Conservation (phyloP, 2,113 vertebrate genomes). For the Odontesthes bonariensis region DNA sequence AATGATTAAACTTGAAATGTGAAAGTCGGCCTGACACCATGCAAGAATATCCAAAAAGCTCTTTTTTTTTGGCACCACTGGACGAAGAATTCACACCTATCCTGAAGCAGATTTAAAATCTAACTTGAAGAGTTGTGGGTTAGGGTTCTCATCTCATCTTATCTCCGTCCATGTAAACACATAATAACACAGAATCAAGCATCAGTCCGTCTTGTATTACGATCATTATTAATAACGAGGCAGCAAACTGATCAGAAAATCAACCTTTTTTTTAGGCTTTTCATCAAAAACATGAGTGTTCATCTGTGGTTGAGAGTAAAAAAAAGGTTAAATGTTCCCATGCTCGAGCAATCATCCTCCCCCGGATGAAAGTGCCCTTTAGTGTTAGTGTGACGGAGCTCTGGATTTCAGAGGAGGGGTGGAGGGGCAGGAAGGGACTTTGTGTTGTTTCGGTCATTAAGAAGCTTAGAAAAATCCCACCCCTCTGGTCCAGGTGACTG, state of each 20-base stretch:
- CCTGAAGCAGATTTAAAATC: no score
- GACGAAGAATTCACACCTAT: no score
- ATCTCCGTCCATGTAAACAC: neutral
- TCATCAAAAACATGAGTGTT: neutral
- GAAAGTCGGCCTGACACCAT: no score
- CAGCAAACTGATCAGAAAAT: neutral
- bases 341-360: conserved; percentile 25
- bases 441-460: conserved; percentile 22
- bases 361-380: neutral
- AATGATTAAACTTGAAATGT: no score
- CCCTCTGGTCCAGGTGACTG: conserved; percentile 36
- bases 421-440: conserved; percentile 1
- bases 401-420: conserved; percentile 5
- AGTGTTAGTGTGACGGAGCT: neutral
- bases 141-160: no score
- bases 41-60: no score
- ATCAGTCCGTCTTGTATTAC: neutral
- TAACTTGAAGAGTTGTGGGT: no score
- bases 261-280: neutral
- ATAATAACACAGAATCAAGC: neutral
- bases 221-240: neutral
- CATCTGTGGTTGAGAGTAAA: conserved; percentile 6
- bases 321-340: neutral
- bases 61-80: no score
- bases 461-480: conserved; percentile 25